phyloP scores from a whole-genome alignment of 2,797 vertebrate genomes.

The Capromys pilorides region DNA sequence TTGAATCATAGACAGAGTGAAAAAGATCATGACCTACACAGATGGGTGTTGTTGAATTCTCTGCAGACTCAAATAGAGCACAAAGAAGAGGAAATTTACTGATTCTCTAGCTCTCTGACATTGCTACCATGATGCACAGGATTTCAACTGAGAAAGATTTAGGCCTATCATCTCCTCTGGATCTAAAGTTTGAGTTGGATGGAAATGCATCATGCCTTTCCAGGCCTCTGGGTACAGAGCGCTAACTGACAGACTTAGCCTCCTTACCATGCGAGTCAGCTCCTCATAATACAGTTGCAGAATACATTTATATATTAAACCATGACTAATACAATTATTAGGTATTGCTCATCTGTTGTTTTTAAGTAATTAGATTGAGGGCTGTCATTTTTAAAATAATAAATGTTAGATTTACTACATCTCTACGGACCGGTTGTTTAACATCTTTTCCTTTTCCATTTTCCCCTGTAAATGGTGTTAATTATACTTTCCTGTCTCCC shows the following conservation, averaged over 20 bases:
- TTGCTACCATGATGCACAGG: too few species aligned
- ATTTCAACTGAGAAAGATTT: background rate
- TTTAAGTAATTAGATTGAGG: background rate
- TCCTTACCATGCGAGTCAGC: background rate
- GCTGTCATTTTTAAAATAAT: conserved; percentile 36
- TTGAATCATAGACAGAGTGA: background rate
- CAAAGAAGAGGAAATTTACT: background rate
- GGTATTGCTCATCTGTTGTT: background rate
- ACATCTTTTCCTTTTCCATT: conserved; percentile 32
- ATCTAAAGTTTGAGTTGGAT: background rate
- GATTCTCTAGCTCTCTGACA: background rate
- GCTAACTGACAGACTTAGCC: background rate
- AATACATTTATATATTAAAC: background rate
- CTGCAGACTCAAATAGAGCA: background rate
- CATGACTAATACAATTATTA: background rate
- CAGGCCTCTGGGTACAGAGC: background rate
- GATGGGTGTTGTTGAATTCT: too few species aligned
- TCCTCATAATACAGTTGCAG: background rate
- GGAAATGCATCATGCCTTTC: background rate
- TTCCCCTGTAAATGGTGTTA: conserved; percentile 61
- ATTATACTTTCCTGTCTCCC: conserved; percentile 63
- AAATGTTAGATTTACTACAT: background rate
- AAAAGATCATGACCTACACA: too few species aligned
- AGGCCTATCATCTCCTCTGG: background rate
- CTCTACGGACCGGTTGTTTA: conserved; percentile 6